Percentiles rank a stretch among this genome's conserved stretches.
These are phyloP conservation scores for Chelonia mydas DNA, from an alignment of 2,797 vertebrate species.

Conservation along the genomic window DNA sequence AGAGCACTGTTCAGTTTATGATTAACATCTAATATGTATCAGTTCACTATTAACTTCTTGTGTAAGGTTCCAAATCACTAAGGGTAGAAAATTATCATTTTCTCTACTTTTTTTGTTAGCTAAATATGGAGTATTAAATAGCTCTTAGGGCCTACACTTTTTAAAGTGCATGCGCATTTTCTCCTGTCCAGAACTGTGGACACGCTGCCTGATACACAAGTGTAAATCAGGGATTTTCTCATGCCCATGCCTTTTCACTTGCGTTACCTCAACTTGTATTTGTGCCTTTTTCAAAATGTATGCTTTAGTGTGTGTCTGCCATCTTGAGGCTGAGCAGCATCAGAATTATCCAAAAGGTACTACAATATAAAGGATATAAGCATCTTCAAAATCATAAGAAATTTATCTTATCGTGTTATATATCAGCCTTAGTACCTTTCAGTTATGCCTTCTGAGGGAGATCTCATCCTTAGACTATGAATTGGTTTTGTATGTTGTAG, in stretches of 20 bases:
- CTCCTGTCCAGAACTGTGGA: fast-evolving
- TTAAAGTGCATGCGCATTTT: not conserved
- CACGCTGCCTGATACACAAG: not conserved
- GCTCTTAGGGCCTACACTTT: not conserved
- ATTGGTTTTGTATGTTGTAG: not conserved
- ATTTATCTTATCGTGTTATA: not conserved
- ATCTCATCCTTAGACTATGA: not conserved
- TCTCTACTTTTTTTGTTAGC: not conserved
- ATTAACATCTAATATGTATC: not conserved
- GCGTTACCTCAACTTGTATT: not conserved
- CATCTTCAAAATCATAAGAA: not conserved
- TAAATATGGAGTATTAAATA: not conserved
- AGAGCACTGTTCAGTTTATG: not conserved
- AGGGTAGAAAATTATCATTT: not conserved
- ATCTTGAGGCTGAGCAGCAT: not conserved
- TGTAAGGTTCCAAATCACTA: not conserved
- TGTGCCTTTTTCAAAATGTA: not conserved
- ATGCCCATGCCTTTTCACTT: not conserved
- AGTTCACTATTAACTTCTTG: not conserved
- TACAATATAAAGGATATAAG: not conserved
- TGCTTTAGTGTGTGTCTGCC: not conserved
- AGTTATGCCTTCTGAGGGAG: not conserved
- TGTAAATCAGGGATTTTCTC: not conserved
- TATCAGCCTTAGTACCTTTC: not conserved
- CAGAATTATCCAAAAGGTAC: not conserved